These are phyloP conservation scores for Toxotes chatareus DNA, from an alignment of 2,113 vertebrate genomes.

Conservation along the genomic window DNA sequence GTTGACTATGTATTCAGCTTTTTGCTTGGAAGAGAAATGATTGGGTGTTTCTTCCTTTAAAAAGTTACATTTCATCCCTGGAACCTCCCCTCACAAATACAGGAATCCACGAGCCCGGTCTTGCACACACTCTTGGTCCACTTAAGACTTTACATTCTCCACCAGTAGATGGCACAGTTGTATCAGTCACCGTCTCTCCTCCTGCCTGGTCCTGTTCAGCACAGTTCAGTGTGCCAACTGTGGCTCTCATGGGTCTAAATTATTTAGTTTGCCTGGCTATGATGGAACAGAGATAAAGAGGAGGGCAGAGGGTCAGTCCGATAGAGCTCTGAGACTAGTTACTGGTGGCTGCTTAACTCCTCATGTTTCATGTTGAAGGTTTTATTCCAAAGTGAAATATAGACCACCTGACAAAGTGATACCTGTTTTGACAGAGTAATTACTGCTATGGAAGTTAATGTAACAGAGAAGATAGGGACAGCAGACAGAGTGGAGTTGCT, in stretches of 20 bases:
- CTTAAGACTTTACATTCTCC: background rate
- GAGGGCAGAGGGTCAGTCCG: constrained; percentile 27
- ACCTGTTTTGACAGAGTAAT: constrained; percentile 1
- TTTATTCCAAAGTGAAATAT: background rate
- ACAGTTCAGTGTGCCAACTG: constrained; percentile 17
- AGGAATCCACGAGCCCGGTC: background rate
- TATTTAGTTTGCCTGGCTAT: constrained; percentile 59
- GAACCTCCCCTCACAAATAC: background rate
- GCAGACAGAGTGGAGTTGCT: background rate
- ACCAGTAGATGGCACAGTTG: constrained; percentile 63
- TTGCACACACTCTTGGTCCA: background rate
- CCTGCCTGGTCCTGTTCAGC: background rate
- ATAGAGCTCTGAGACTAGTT: background rate
- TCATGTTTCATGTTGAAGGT: constrained; percentile 30
- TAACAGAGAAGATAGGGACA: background rate
- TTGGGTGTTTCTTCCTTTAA: background rate
- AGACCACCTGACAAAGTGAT: constrained; percentile 2
- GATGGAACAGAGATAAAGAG: constrained; percentile 61
- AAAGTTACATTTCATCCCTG: background rate
- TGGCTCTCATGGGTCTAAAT: constrained; percentile 50
- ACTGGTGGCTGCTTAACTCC: background rate
- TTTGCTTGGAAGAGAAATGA: background rate
- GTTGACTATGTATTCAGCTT: background rate
- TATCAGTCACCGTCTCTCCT: background rate
- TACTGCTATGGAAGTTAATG: background rate